Evolutionary conservation across 2,113 vertebrate species (phyloP).

Genomic region (Silurus glanis): DNA sequence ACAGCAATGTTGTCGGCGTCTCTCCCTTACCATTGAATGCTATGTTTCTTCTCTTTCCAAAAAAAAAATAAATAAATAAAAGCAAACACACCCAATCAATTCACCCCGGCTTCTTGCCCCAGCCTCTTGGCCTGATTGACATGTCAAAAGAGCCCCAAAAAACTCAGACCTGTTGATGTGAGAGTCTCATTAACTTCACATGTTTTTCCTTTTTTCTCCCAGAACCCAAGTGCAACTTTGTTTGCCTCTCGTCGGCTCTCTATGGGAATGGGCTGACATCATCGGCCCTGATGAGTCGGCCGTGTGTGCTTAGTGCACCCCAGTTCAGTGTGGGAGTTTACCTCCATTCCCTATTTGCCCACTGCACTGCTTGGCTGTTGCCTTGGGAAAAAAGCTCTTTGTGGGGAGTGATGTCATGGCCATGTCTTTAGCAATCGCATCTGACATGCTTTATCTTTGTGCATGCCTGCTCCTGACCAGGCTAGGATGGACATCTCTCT

Average conservation of each 20-base stretch:
- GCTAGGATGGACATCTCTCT: slow-evolving; percentile 55
- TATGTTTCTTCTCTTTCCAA: slow-evolving; percentile 2
- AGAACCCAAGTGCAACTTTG: slow-evolving; percentile 53
- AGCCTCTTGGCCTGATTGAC: slow-evolving; percentile 52
- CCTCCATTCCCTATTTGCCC: slow-evolving; percentile 21
- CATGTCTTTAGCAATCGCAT: slow-evolving; percentile 67
- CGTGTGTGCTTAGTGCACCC: slow-evolving; percentile 52
- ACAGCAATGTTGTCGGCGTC: neutral
- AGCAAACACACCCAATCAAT: slow-evolving; percentile 44
- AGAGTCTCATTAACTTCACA: slow-evolving; percentile 64
- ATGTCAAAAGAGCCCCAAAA: slow-evolving; percentile 46
- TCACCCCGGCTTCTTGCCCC: slow-evolving; percentile 27
- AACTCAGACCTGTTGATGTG: slow-evolving; percentile 47
- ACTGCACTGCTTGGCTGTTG: slow-evolving; percentile 36
- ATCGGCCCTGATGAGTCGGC: slow-evolving; percentile 63
- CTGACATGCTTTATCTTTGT: slow-evolving; percentile 80
- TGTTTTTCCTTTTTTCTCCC: slow-evolving; percentile 55
- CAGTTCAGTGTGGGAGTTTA: slow-evolving; percentile 48
- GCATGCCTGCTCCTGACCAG: slow-evolving; percentile 62
- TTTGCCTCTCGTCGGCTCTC: slow-evolving; percentile 63
- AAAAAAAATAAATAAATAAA: slow-evolving; percentile 26
- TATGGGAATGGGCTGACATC: slow-evolving; percentile 74
- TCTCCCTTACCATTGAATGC: slow-evolving; percentile 12
- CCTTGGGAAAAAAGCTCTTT: slow-evolving; percentile 53
- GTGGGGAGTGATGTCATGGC: slow-evolving; percentile 73